Percentiles rank a stretch among this genome's conserved stretches.
These are phyloP conservation scores for Drosophila simulans DNA, from an alignment of 1,140 invertebrate species.

Conservation along the genomic window DNA sequence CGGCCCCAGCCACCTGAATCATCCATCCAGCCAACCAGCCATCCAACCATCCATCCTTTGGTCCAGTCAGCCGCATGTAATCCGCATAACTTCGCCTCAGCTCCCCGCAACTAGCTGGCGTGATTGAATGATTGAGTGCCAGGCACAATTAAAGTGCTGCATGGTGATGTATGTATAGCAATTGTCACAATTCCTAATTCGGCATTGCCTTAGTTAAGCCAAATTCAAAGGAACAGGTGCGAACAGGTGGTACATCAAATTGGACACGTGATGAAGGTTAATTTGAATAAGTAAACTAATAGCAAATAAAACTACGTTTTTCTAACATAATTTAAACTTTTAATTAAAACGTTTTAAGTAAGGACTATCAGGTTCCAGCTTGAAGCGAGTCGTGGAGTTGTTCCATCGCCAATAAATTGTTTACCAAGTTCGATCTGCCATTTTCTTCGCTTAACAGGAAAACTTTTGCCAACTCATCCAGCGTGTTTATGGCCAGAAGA, in stretches of 20 bases:
- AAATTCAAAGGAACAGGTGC: slow-evolving; percentile 48
- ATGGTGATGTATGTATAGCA: slow-evolving; percentile 70
- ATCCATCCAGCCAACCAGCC: not conserved
- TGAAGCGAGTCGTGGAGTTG: not conserved
- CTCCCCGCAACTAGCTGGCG: slow-evolving; percentile 24
- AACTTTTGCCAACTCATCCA: slow-evolving; percentile 53
- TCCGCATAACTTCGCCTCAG: slow-evolving; percentile 35
- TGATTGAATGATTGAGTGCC: slow-evolving; percentile 84
- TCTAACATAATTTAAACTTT: not conserved
- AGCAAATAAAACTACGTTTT: too few relatives aligned
- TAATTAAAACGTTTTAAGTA: not conserved
- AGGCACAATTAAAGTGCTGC: slow-evolving; percentile 78
- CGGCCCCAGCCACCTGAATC: slow-evolving; percentile 7
- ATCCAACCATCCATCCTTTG: slow-evolving; percentile 7
- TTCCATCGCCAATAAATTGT: not conserved
- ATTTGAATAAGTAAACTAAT: slow-evolving; percentile 13
- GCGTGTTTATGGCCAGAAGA: slow-evolving; percentile 38
- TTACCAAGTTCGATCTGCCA: slow-evolving; percentile 9
- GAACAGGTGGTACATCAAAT: slow-evolving; percentile 15
- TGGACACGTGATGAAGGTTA: slow-evolving; percentile 4
- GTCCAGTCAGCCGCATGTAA: slow-evolving; percentile 66
- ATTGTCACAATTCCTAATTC: slow-evolving; percentile 79
- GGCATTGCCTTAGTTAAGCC: slow-evolving; percentile 44
- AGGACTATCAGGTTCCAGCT: not conserved
- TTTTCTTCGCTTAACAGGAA: slow-evolving; percentile 30